Base-by-base conservation (phyloP, 2,797 vertebrate genomes). In the Peromyscus eremicus region DNA sequence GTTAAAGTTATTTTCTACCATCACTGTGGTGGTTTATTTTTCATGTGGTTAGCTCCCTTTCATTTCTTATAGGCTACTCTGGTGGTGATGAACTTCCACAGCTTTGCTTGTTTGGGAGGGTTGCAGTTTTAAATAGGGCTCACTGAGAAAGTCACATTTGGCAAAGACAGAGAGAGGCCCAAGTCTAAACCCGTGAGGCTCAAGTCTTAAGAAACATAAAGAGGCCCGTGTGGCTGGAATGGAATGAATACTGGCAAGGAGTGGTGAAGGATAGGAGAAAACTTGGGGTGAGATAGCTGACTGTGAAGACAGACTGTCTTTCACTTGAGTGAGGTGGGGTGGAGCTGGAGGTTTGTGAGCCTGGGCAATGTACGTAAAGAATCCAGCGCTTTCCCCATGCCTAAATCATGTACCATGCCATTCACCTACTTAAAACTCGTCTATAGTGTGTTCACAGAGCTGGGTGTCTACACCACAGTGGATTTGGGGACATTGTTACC, bases 401-500 rank as follows among this genome's bases (percentile, higher is more conserved):
- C 19, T 6, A 81, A 46, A 57, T 84, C 23, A 68, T 82, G 32
- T 32, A 14, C 40, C 2, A 29, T 52, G 62, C 5, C 76, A 68
- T 37, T 75, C 6, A 70, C 23, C 32, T 40, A 49, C 46, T 92
- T 43, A 73, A 88, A 94, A 91, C 13, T 64, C 60, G 64, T 32
- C 16, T 64, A 12, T 25, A 49, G 21, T n/a, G 8, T 70, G n/a
- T 91, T 91, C 34, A 88, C 21, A 79, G 79, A 91, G 7, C 43
- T 95, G 66, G 57, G 4, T 32, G 49, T 2, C 6, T 52, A 6
- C 52, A 92, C 64, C 25, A 23, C 37, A 19, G 71, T 77, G 60
- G 85, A 60, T 70, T 95, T 89, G 77, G 62, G 43, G 71, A 68
- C 62, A 79, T 85, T 89, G 83, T 91, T 1, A 23, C 60, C 25